phyloP scores from a whole-genome alignment of 1,140 invertebrate genomes.

The Sycophila sp. region DNA sequence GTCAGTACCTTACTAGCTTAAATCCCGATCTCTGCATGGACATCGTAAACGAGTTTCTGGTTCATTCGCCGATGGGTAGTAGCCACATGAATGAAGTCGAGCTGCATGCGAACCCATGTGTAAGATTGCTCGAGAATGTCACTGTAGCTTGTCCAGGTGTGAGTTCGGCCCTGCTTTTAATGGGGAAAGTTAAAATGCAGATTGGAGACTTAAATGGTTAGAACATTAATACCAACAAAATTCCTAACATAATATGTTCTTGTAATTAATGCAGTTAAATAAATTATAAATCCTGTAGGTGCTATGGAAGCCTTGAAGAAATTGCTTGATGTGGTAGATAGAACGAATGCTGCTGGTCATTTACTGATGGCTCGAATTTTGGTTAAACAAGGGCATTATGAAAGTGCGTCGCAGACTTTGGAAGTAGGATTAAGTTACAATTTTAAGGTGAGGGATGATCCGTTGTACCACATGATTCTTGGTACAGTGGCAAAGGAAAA shows the following conservation, averaged over 20 bases:
- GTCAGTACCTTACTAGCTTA: constrained; percentile 78
- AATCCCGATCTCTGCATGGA: constrained; percentile 89
- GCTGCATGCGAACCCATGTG: constrained; percentile 62
- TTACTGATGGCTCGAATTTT: constrained; percentile 90
- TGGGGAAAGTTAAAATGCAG: constrained; percentile 84
- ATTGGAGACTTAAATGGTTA: constrained; percentile 74
- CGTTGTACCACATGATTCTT: constrained; percentile 88
- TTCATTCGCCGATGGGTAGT: constrained; percentile 77
- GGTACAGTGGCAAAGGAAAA: constrained; percentile 85
- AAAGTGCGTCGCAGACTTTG: constrained; percentile 83
- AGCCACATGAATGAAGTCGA: constrained; percentile 49
- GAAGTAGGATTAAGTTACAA: constrained; percentile 91
- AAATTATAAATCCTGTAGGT: constrained; percentile 44
- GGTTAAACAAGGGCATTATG: constrained; percentile 77
- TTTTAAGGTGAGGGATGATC: constrained; percentile 90
- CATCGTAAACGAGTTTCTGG: constrained; percentile 80
- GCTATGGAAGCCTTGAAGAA: constrained; percentile 76
- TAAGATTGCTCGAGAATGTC: constrained; percentile 78
- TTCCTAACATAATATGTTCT: no score
- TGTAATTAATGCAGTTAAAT: not conserved
- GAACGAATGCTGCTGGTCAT: constrained; percentile 83
- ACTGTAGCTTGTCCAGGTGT: constrained; percentile 85
- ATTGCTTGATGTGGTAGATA: constrained; percentile 79
- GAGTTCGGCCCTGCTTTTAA: constrained; percentile 76
- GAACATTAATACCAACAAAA: not conserved